Conservation (phyloP, 2,797 vertebrate species). For the Ptychadena robeensis region DNA sequence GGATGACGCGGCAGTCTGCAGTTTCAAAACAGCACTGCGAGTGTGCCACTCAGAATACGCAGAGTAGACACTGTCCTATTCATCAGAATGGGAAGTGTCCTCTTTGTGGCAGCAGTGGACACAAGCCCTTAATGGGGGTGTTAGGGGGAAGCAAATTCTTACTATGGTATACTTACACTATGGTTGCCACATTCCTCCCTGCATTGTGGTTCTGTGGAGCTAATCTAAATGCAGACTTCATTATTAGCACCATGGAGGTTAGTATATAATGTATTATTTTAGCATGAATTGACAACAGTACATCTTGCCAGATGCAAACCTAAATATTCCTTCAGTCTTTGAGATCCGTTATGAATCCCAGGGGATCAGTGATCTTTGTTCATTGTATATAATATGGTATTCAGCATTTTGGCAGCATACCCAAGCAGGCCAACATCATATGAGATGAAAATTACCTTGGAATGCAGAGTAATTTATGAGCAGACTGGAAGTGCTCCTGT, state of each 20-base stretch:
- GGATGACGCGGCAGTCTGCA: too few species aligned
- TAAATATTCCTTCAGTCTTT: neutral
- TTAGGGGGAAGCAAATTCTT: too few species aligned
- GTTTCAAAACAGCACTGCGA: too few species aligned
- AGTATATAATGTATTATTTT: neutral
- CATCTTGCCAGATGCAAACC: neutral
- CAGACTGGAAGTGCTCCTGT: slow-evolving; percentile 46
- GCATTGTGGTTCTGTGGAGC: neutral
- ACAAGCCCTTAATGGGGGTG: too few species aligned
- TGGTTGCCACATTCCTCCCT: too few species aligned
- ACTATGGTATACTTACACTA: too few species aligned
- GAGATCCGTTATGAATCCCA: neutral
- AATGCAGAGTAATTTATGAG: slow-evolving; percentile 40
- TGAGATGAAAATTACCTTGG: slow-evolving; percentile 32
- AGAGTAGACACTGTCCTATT: too few species aligned
- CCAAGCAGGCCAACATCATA: neutral
- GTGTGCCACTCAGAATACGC: too few species aligned
- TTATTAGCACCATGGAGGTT: neutral
- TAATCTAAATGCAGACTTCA: neutral
- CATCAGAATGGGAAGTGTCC: too few species aligned
- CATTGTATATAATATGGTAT: slow-evolving; percentile 20
- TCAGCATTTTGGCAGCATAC: slow-evolving; percentile 12
- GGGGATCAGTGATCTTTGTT: neutral
- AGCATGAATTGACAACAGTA: neutral
- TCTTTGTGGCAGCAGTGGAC: too few species aligned